Evolutionary conservation across 1,140 invertebrate species (phyloP).

Genomic region (Brachionus sp.): DNA sequence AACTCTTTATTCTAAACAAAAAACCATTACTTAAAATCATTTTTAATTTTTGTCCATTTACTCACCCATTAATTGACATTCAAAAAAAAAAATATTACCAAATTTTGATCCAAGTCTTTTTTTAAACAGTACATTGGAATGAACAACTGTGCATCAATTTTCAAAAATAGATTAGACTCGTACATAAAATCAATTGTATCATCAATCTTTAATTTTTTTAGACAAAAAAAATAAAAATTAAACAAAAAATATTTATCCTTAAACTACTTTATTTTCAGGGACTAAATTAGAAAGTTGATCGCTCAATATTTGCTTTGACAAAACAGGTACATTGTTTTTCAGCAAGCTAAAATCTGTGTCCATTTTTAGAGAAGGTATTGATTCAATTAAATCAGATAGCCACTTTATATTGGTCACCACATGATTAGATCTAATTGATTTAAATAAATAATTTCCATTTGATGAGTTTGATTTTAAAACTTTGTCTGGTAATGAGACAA

Average conservation of each 20-base stretch:
- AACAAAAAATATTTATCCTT: not conserved
- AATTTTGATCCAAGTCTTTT: not conserved
- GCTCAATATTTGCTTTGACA: not conserved
- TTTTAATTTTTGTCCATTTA: no score
- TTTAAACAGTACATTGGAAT: not conserved
- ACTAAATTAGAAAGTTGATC: not conserved
- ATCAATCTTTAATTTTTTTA: not conserved
- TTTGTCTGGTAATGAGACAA: not conserved
- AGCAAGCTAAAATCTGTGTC: not conserved
- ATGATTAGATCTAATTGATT: not conserved
- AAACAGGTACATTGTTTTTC: not conserved
- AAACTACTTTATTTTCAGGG: not conserved
- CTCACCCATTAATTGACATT: no score
- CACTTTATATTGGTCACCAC: not conserved
- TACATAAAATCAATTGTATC: not conserved
- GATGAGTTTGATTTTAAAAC: not conserved
- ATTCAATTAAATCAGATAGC: not conserved
- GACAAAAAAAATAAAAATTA: not conserved
- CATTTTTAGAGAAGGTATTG: not conserved
- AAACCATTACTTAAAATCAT: no score
- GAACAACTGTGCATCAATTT: not conserved
- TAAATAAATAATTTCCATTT: slow-evolving; percentile 9
- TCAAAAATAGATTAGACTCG: not conserved
- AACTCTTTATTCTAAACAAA: no score
- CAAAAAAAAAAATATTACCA: not conserved